Base-by-base conservation (phyloP, 1,140 invertebrate genomes). In the Drosophila subobscura region DNA sequence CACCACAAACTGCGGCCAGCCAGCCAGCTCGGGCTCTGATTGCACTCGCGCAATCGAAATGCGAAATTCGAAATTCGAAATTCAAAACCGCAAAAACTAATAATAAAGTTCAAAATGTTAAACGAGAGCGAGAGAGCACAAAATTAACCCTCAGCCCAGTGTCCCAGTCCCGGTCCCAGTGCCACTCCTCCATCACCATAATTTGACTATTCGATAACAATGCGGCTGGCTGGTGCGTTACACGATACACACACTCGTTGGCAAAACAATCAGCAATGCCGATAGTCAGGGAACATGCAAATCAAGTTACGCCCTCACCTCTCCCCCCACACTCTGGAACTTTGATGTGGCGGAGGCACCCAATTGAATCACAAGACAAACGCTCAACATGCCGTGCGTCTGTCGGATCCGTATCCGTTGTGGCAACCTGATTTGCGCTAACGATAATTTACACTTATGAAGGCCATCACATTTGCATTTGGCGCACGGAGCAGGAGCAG, bases 1-100 rank as follows among this genome's bases (percentile, higher is more conserved):
- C 66, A 65, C 79, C 76, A 55, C 78, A 76, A 68, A 70, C 66
- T 79, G 79, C 49, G 68, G 16, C 16, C 16, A n/a, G n/a, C n/a
- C n/a, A n/a, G 53, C 44, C 5, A 10, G 33, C 8, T 10, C 10
- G 33, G 8, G 5, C 8, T 66, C 49, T 44, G 53, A 75, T 75
- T 63, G 45, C 66, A 76, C 51, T 68, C 49, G 56, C 5, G 7
- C 22, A 67, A 77, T 77, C 61, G 59, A 63, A 20, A 20, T 20
- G 73, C 61, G 59, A 63, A 66, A 58, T 74, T 55, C 33, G n/a
- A n/a, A 20, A 20, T 20, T 77, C 61, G 59, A 63, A 66, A 58
- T 74, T 55, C 33, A 4, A 41, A 77, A 85, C 79, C 81, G 65
- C 81, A 85, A 76, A 85, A 86, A 84, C 84, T 77, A 84, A 80